Conservation (phyloP, 1,140 invertebrate species). For the Caenorhabditis brenneri region DNA sequence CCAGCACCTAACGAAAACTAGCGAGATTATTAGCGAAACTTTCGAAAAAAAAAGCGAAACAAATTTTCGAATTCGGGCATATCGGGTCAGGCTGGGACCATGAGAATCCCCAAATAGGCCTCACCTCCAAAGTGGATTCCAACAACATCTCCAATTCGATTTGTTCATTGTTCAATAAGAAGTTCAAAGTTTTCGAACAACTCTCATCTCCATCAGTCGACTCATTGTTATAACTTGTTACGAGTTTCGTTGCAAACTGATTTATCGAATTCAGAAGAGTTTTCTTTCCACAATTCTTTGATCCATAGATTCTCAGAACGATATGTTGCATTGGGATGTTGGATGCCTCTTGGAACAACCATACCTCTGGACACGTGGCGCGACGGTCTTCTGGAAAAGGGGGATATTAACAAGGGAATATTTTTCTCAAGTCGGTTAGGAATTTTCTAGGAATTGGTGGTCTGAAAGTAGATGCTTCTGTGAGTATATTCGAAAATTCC, state of each 20-base stretch:
- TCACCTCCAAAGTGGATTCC: not conserved
- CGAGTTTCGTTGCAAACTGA: not conserved
- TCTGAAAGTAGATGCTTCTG: too few species aligned
- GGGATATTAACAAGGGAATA: too few species aligned
- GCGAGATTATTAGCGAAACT: too few species aligned
- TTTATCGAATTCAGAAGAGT: not conserved
- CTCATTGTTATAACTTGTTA: not conserved
- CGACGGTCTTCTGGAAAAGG: slow-evolving; percentile 30
- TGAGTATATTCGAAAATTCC: too few species aligned
- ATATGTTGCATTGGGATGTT: slow-evolving; percentile 32
- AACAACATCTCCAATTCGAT: slow-evolving; percentile 13
- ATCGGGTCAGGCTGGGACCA: too few species aligned
- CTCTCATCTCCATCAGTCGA: not conserved
- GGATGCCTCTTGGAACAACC: slow-evolving; percentile 2
- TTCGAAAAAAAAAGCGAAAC: not conserved
- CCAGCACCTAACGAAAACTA: too few species aligned
- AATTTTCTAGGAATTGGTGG: too few species aligned
- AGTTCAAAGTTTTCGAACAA: not conserved
- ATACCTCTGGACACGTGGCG: slow-evolving; percentile 19
- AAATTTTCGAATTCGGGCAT: too few species aligned
- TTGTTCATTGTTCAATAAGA: slow-evolving; percentile 12
- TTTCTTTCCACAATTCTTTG: slow-evolving; percentile 3
- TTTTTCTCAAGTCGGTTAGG: not conserved
- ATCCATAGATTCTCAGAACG: not conserved
- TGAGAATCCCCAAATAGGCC: too few species aligned